Base-by-base conservation (phyloP, 2,797 vertebrate species). In the Cyclopterus lumpus region DNA sequence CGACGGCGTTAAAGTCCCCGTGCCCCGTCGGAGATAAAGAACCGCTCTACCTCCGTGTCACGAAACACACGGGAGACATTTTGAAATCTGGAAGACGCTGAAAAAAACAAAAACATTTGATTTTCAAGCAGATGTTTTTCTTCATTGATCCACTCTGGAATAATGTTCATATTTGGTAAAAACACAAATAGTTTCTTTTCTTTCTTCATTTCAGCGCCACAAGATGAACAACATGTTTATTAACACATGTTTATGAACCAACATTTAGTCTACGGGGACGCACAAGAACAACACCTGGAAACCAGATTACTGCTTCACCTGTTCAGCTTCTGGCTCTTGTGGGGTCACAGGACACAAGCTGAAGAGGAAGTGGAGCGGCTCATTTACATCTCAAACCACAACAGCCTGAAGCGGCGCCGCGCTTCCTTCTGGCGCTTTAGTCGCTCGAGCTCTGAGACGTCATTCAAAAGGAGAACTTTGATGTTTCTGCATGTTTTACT, bases 401-500 rank as follows among this genome's bases (percentile, higher is more conserved):
- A n/a, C n/a, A n/a, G n/a, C n/a, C n/a, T n/a, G n/a, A n/a, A n/a
- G n/a, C n/a, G n/a, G n/a, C n/a, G n/a, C n/a, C n/a, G n/a, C n/a
- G n/a, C n/a, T n/a, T n/a, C n/a, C n/a, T 4, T 30, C 6, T 30
- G 3, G n/a, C n/a, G n/a, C n/a, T 28, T 28, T 28, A 28, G 28
- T 28, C 28, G 32, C 32, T 32, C 6, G n/a, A n/a, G 32, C n/a
- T n/a, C n/a, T n/a, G n/a, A n/a, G n/a, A n/a, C n/a, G n/a, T n/a
- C n/a, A n/a, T n/a, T 48, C 48, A 49, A 12, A 49, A 22, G 28
- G 63, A 11, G 36, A 28, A 36, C 2, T 3, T 6, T 0, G 2
- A n/a, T 10, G 63, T 34, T 64, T 65, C 22, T 51, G 44, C 46
- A 49, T 1, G 8, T 65, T 65, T 49, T 51, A 65, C 46, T 51